phyloP scores from a whole-genome alignment of 2,113 vertebrate species.

The Telmatochromis brichardi region DNA sequence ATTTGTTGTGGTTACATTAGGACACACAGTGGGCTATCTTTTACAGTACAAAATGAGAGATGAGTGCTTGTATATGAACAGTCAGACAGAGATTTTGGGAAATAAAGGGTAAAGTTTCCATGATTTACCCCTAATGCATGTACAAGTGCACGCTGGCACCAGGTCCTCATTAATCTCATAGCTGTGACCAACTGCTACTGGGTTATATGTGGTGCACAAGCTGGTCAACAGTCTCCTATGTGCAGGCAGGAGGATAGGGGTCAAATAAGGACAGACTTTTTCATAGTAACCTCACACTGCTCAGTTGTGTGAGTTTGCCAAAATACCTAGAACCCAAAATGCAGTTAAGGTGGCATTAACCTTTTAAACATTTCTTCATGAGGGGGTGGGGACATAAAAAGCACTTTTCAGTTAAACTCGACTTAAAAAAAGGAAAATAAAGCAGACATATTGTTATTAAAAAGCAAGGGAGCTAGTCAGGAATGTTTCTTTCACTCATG shows the following conservation, averaged over 20 bases:
- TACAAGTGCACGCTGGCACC: neutral
- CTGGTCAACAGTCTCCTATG: neutral
- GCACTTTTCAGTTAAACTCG: neutral
- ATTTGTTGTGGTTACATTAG: neutral
- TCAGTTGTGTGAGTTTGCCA: neutral
- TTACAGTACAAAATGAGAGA: neutral
- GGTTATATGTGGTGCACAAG: neutral
- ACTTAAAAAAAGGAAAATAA: neutral
- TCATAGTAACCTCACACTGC: neutral
- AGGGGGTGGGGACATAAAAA: neutral
- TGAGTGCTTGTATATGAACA: neutral
- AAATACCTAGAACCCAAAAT: neutral
- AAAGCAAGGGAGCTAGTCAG: neutral
- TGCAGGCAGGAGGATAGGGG: neutral
- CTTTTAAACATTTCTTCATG: neutral
- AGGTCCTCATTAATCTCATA: neutral
- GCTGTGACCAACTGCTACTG: neutral
- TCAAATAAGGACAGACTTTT: conserved; percentile 28
- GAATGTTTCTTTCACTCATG: neutral
- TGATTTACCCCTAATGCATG: neutral
- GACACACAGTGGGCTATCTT: neutral
- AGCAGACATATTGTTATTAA: neutral
- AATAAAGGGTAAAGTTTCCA: neutral
- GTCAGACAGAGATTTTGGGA: neutral
- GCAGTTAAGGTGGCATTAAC: neutral